phyloP scores from a whole-genome alignment of 1,140 invertebrate species.

The Trichonephila clavipes region DNA sequence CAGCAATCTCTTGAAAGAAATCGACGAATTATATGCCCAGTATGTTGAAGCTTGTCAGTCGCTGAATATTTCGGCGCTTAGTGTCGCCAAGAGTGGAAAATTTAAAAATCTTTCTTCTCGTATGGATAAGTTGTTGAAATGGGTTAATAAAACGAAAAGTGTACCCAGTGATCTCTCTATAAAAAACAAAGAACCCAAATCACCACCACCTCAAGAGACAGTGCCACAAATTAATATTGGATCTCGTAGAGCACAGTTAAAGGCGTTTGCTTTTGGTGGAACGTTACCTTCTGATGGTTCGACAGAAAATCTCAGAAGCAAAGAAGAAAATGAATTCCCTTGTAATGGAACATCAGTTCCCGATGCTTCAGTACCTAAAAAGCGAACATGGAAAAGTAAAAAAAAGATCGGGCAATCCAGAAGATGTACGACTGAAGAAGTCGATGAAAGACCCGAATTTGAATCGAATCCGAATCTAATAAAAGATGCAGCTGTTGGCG shows the following conservation, averaged over 20 bases:
- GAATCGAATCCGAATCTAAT: neutral
- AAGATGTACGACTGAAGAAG: neutral
- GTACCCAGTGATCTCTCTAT: too few relatives aligned
- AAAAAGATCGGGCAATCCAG: neutral
- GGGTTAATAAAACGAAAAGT: neutral
- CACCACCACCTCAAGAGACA: neutral
- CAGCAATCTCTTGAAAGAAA: neutral
- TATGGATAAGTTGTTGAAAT: neutral
- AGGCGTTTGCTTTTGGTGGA: neutral
- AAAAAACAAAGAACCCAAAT: too few relatives aligned
- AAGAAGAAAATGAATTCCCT: neutral
- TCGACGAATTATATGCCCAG: neutral
- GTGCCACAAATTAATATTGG: neutral
- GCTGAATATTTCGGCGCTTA: neutral
- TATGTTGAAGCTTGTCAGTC: neutral
- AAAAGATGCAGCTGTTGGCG: neutral
- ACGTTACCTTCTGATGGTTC: neutral
- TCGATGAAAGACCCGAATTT: neutral
- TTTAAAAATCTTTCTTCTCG: neutral
- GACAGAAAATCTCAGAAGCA: neutral
- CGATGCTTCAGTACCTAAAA: neutral
- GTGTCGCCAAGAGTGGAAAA: neutral
- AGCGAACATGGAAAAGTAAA: neutral
- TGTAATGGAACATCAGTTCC: neutral
- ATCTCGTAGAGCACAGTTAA: slow-evolving; percentile 13